Conservation (phyloP, 2,888 invertebrate species). For the Fragum fragum region DNA sequence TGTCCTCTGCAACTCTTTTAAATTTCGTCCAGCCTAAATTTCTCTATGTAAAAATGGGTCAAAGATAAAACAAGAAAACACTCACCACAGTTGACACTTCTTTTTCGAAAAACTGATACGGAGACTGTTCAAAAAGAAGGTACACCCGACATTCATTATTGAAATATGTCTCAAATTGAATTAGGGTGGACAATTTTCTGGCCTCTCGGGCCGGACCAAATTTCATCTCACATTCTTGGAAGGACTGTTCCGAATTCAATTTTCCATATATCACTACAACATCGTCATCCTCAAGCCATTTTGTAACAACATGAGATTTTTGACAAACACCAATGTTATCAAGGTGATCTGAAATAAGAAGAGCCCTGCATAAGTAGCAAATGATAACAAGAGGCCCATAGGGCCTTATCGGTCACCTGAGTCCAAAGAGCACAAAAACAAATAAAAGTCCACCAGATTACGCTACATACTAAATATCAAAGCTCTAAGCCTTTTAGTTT, state of each 20-base stretch:
- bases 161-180: conserved; percentile 66
- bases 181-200: conserved; percentile 39
- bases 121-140: conserved; percentile 66
- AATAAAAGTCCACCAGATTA: too few relatives aligned
- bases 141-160: conserved; percentile 66
- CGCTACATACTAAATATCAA: too few relatives aligned
- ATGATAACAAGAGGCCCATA: too few relatives aligned
- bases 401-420: too few relatives aligned
- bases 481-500: too few relatives aligned
- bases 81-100: conserved; percentile 66
- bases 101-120: conserved; percentile 62
- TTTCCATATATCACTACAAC: conserved; percentile 52
- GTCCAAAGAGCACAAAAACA: too few relatives aligned
- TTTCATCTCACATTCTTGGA: conserved; percentile 50
- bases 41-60: background rate
- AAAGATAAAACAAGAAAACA: background rate
- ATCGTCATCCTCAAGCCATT: conserved; percentile 54
- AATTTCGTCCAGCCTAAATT: too few relatives aligned
- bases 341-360: conserved; percentile 44
- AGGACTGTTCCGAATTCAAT: conserved; percentile 6
- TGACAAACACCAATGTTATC: conserved; percentile 38
- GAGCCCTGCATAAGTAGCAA: too few relatives aligned
- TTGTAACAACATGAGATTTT: conserved; percentile 23
- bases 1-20: too few relatives aligned
- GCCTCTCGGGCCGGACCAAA: conserved; percentile 49